These are phyloP conservation scores for Fulmarus glacialis DNA, from an alignment of 2,113 vertebrate genomes.

Conservation along the genomic window DNA sequence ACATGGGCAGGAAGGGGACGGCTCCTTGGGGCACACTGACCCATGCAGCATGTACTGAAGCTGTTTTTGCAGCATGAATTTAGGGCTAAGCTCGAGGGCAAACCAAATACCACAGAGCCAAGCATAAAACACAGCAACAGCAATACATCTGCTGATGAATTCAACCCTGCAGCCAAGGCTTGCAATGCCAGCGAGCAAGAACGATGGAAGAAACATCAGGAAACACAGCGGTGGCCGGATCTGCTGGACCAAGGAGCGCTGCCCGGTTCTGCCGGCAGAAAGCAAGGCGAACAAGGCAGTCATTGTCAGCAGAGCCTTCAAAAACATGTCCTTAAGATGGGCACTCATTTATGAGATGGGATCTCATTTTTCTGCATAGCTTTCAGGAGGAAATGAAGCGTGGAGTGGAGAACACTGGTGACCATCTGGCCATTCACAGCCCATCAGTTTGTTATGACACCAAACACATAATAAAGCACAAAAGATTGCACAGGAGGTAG, in stretches of 20 bases:
- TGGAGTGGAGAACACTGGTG: slow-evolving; percentile 56
- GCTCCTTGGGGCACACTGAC: neutral
- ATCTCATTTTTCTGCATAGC: slow-evolving; percentile 71
- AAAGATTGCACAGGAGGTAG: slow-evolving; percentile 53
- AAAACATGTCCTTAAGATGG: slow-evolving; percentile 37
- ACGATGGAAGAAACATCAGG: neutral
- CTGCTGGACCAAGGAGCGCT: neutral
- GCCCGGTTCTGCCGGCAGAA: neutral
- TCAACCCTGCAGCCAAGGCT: neutral
- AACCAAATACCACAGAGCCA: neutral
- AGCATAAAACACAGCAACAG: neutral
- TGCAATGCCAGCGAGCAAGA: neutral
- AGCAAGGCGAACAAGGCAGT: slow-evolving; percentile 23
- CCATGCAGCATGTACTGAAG: neutral
- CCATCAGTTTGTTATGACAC: slow-evolving; percentile 70
- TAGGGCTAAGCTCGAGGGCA: neutral
- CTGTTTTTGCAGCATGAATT: neutral
- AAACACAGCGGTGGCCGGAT: neutral
- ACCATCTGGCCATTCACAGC: slow-evolving; percentile 73
- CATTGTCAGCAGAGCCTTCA: slow-evolving; percentile 54
- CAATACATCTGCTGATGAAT: neutral
- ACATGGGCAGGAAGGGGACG: neutral
- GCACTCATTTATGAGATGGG: slow-evolving; percentile 59
- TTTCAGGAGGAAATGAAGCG: slow-evolving; percentile 71
- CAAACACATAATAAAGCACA: slow-evolving; percentile 65